Evolutionary conservation across 2,888 invertebrate species (phyloP).

Genomic region (Omphaloscelis lunosa): DNA sequence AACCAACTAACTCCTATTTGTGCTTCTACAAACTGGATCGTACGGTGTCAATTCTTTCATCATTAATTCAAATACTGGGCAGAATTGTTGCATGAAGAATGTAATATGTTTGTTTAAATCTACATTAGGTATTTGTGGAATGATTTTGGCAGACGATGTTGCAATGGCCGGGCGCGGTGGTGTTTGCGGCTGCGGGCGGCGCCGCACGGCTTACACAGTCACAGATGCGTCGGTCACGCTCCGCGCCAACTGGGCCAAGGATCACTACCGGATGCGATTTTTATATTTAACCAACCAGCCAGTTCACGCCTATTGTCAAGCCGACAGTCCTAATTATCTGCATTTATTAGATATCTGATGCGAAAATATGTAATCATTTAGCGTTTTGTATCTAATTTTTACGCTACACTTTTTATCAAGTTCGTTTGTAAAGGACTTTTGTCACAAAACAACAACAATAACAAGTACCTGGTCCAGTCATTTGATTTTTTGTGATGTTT

Average conservation of each 20-base stretch:
- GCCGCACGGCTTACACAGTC: constrained; percentile 62
- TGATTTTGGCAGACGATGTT: constrained; percentile 72
- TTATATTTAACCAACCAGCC: constrained; percentile 72
- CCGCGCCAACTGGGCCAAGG: constrained; percentile 84
- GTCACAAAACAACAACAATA: constrained; percentile 16
- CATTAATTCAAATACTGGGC: constrained; percentile 54
- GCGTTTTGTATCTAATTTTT: constrained; percentile 9
- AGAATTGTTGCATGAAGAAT: constrained; percentile 45
- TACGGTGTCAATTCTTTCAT: constrained; percentile 49
- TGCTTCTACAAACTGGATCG: constrained; percentile 46
- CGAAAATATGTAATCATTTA: constrained; percentile 47
- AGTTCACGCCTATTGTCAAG: constrained; percentile 69
- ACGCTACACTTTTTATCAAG: constrained; percentile 43
- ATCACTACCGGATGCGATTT: constrained; percentile 81
- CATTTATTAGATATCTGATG: constrained; percentile 49
- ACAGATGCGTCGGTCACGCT: constrained; percentile 83
- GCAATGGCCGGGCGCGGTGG: constrained; percentile 65
- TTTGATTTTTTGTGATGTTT: neutral
- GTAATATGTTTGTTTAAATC: constrained; percentile 59
- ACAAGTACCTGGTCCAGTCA: neutral
- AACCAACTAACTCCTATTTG: constrained; percentile 23
- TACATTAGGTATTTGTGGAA: constrained; percentile 69
- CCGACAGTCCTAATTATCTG: constrained; percentile 60
- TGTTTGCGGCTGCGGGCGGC: constrained; percentile 66
- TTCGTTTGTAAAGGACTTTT: constrained; percentile 15